Evolutionary conservation across 2,797 vertebrate species (phyloP), one percentile per base, ranked within the genome.

Genomic region (Bovichtus diacanthus): DNA sequence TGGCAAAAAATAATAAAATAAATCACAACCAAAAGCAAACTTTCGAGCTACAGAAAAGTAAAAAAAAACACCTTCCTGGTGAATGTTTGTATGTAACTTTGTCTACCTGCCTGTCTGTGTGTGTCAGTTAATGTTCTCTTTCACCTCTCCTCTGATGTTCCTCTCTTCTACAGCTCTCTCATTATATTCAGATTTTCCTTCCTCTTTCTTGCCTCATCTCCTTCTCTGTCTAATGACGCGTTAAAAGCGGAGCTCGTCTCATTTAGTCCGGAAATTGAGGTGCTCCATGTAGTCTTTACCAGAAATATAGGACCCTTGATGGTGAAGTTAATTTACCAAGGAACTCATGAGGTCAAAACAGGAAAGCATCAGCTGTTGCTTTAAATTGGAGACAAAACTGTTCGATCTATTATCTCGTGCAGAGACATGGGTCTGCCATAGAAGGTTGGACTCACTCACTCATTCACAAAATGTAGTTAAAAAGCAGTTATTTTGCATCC

Each of bases 301-400:
- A 81, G 76, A 78, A 63, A 77, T 74, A 70, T 55, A 75, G 25
- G 47, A 61, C 60, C 75, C 56, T 75, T 70, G 74, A 85, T 80
- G 41, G 68, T 51, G 21, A 75, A 87, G 74, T 87, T 82, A 87
- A 85, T 90, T 80, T 82, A 80, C 67, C 69, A 54, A 60, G 43
- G 36, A 74, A 56, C 11, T 39, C 51, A 29, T 16, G 44, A 72
- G 82, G 78, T 78, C 76, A 82, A 67, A 78, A 73, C 36, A 38
- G 9, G 3, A 51, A 74, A 4, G 29, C 44, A 49, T 44, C 29
- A 61, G 63, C 34, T 36, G 70, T 23, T 83, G 66, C 39, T 74
- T 74, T 64, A 51, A 82, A 56, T 13, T 87, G 44, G 39, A 68
- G 64, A 25, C 15, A 56, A 55, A 74, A 55, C 0, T 49, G 18